Evolutionary conservation across 2,797 vertebrate genomes (phyloP).

Genomic region (Salarias fasciatus): DNA sequence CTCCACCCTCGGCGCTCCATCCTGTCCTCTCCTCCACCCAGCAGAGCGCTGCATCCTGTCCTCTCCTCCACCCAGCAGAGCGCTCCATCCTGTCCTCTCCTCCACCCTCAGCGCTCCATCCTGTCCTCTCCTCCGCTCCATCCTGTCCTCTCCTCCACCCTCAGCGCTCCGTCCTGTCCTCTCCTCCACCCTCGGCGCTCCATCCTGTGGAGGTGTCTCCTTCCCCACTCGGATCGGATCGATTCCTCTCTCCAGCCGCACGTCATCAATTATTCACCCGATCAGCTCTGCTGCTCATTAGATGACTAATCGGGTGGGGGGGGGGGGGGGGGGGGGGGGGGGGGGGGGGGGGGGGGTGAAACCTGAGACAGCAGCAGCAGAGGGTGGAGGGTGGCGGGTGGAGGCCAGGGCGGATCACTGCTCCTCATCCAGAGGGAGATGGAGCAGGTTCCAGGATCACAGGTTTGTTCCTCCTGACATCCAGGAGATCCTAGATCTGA

Average conservation of each 20-base stretch:
- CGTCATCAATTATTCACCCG: conserved; percentile 81
- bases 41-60: too few species aligned
- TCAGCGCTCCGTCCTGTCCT: not conserved
- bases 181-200: conserved; percentile 48
- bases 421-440: conserved; percentile 43
- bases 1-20: conserved; percentile 52
- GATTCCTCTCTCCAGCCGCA: conserved; percentile 72
- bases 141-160: not conserved
- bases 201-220: conserved; percentile 62
- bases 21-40: too few species aligned
- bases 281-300: conserved; percentile 80
- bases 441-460: conserved; percentile 60
- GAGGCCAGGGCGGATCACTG: conserved; percentile 53
- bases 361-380: conserved; percentile 68
- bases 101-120: too few species aligned
- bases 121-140: not conserved
- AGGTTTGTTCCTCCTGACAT: conserved; percentile 72
- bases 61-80: too few species aligned
- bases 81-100: too few species aligned
- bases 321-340: conserved; percentile 61
- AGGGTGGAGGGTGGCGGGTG: conserved; percentile 39
- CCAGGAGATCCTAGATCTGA: conserved; percentile 66
- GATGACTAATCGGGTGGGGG: conserved; percentile 77
- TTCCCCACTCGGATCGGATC: conserved; percentile 66
- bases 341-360: conserved; percentile 70